These are phyloP conservation scores for Anhinga rufa DNA, from an alignment of 2,113 vertebrate genomes.

Conservation along the genomic window DNA sequence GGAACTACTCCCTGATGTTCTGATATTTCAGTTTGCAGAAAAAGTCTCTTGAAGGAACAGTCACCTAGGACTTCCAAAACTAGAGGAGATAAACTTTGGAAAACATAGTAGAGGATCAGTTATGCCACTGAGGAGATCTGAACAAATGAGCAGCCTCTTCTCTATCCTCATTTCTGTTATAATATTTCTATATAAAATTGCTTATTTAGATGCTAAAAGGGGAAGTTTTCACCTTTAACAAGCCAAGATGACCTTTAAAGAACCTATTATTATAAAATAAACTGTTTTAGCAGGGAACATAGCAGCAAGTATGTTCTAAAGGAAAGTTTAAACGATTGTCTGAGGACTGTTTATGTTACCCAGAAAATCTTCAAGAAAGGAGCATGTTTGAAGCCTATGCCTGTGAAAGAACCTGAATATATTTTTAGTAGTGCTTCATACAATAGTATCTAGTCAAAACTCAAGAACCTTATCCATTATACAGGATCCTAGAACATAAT, in stretches of 20 bases:
- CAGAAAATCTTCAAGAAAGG: neutral
- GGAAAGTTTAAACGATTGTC: neutral
- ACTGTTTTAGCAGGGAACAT: neutral
- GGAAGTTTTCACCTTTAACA: neutral
- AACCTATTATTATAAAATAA: neutral
- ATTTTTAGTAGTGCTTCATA: neutral
- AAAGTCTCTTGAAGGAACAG: neutral
- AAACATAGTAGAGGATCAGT: neutral
- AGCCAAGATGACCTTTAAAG: neutral
- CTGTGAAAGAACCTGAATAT: neutral
- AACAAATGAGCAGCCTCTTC: neutral
- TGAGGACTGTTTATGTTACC: neutral
- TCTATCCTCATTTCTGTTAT: neutral
- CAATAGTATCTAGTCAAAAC: neutral
- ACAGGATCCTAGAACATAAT: neutral
- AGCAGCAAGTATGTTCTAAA: neutral
- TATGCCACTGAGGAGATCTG: neutral
- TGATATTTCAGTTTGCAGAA: neutral
- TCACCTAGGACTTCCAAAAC: neutral
- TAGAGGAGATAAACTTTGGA: neutral
- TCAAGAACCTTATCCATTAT: neutral
- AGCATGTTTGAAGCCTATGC: neutral
- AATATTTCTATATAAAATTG: neutral
- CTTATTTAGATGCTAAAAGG: neutral
- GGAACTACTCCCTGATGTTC: neutral